Conservation (phyloP, 2,113 vertebrate species). For the Nesoenas mayeri region DNA sequence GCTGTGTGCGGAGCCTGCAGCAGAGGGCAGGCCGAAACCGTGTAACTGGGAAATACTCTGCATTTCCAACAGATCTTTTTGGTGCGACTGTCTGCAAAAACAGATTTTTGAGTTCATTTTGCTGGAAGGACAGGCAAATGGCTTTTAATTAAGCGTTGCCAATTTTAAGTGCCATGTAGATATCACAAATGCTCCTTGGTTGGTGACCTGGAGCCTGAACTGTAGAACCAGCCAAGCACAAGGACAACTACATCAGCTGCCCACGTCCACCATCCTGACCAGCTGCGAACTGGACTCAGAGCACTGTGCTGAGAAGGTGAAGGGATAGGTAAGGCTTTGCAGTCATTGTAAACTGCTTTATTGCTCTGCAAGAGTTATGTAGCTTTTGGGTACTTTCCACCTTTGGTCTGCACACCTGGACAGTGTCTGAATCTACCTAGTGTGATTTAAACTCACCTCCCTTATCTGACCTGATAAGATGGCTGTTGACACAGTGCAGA, state of each 20-base stretch:
- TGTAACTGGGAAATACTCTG: rapidly evolving
- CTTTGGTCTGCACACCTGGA: not conserved
- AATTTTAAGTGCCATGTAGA: not conserved
- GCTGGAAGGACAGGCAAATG: not conserved
- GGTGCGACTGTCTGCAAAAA: rapidly evolving
- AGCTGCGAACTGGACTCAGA: rapidly evolving
- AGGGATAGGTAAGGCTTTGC: not conserved
- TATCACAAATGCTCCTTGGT: not conserved
- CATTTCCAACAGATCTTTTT: not conserved
- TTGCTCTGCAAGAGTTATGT: not conserved
- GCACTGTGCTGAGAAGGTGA: not conserved
- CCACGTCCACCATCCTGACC: rapidly evolving
- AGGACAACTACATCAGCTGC: not conserved
- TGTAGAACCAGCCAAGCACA: not conserved
- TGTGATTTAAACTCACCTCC: not conserved
- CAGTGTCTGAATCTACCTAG: not conserved
- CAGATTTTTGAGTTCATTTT: not conserved
- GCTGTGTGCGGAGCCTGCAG: not conserved
- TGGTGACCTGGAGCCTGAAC: not conserved
- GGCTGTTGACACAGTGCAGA: not conserved
- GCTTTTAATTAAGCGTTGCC: not conserved
- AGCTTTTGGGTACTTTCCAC: not conserved
- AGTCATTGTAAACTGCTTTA: not conserved
- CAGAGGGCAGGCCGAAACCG: constrained; percentile 23
- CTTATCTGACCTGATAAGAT: not conserved